phyloP scores from a whole-genome alignment of 2,888 invertebrate genomes.

The Osmoderma eremita region DNA sequence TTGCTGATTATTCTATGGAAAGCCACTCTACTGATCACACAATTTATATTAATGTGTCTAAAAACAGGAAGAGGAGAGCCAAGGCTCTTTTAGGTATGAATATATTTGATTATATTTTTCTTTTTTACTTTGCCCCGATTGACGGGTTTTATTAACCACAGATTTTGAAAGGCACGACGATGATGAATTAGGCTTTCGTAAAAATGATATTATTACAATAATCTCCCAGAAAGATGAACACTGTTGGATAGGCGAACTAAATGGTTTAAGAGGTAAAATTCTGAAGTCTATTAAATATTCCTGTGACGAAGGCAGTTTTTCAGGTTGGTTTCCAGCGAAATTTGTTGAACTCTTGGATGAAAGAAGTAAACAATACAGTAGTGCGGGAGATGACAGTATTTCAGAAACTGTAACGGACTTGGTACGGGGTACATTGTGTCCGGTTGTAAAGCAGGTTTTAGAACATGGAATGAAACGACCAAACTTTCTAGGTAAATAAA shows the following conservation, averaged over 20 bases:
- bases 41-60: constrained; percentile 92
- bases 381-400: constrained; percentile 96
- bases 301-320: neutral
- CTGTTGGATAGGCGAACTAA: constrained; percentile 98
- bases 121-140: constrained; percentile 16
- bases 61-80: constrained; percentile 87
- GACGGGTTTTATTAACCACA: constrained; percentile 53
- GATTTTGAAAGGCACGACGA: constrained; percentile 98
- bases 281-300: neutral
- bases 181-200: constrained; percentile 97
- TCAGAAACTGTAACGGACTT: constrained; percentile 97
- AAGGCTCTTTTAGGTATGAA: constrained; percentile 84
- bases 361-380: constrained; percentile 88
- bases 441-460: constrained; percentile 91
- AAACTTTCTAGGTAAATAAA: constrained; percentile 73
- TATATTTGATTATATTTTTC: neutral
- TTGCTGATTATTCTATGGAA: constrained; percentile 95
- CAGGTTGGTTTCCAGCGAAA: constrained; percentile 96
- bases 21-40: constrained; percentile 95
- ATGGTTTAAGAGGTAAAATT: constrained; percentile 80
- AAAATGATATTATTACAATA: constrained; percentile 98
- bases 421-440: constrained; percentile 92
- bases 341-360: constrained; percentile 97
- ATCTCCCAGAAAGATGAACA: constrained; percentile 98
- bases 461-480: constrained; percentile 95